Conservation (phyloP, 2,797 vertebrate genomes). For the Aplochiton taeniatus region DNA sequence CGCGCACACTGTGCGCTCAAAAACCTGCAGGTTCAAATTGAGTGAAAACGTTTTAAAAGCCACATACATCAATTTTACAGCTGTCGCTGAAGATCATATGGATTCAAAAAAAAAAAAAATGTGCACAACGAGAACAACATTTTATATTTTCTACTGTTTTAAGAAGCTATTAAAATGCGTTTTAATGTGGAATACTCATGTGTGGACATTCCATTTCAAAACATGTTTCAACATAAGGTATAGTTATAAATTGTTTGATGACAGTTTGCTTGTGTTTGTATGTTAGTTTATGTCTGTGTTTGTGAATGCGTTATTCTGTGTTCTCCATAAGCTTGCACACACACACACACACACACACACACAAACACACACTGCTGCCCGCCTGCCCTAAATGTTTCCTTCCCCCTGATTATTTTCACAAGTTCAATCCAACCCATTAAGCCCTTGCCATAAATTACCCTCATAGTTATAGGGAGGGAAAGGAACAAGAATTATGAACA, state of each 20-base stretch:
- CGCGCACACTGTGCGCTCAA: slow-evolving; percentile 52
- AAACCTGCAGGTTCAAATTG: slow-evolving; percentile 36
- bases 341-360: slow-evolving; percentile 7
- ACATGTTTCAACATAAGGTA: too few species aligned
- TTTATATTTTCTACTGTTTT: too few species aligned
- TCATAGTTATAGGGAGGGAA: slow-evolving; percentile 50
- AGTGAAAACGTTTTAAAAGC: slow-evolving; percentile 41
- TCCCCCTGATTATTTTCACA: slow-evolving; percentile 48
- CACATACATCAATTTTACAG: background rate
- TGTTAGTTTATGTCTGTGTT: too few species aligned
- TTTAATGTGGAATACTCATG: too few species aligned
- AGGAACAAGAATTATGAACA: slow-evolving; percentile 71
- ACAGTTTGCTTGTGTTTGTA: too few species aligned
- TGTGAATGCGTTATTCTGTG: background rate
- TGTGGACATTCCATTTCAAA: too few species aligned
- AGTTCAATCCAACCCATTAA: slow-evolving; percentile 60
- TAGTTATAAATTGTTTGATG: too few species aligned
- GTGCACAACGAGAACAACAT: too few species aligned
- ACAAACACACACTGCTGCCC: background rate
- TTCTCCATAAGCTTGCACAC: background rate
- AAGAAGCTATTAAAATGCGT: too few species aligned
- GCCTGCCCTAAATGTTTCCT: background rate
- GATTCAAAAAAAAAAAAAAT: too few species aligned
- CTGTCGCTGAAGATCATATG: too few species aligned
- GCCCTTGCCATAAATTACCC: slow-evolving; percentile 74